phyloP scores from a whole-genome alignment of 2,888 invertebrate genomes.

The Hirtodrosophila trivittata region DNA sequence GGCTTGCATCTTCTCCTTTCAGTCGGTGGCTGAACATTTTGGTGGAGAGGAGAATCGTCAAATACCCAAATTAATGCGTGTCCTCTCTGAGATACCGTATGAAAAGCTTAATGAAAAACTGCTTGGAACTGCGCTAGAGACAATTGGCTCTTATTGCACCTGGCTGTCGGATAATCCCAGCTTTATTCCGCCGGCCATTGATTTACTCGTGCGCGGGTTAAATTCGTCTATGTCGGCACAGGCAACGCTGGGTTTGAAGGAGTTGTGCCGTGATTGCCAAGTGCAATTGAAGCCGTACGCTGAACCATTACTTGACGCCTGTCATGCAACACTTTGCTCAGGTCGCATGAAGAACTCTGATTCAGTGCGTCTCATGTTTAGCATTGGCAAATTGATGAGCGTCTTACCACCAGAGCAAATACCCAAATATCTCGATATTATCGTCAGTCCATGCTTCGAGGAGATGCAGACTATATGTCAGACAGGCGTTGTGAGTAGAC shows the following conservation, averaged over 20 bases:
- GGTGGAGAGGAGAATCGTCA: slow-evolving; percentile 86
- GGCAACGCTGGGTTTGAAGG: slow-evolving; percentile 94
- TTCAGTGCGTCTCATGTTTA: slow-evolving; percentile 89
- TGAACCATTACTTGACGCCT: slow-evolving; percentile 89
- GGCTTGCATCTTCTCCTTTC: slow-evolving; percentile 88
- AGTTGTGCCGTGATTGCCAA: slow-evolving; percentile 92
- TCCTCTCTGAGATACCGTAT: slow-evolving; percentile 87
- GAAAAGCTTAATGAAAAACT: slow-evolving; percentile 86
- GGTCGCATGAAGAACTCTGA: slow-evolving; percentile 88
- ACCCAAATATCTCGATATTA: slow-evolving; percentile 88
- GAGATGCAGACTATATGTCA: slow-evolving; percentile 86
- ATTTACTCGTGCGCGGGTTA: slow-evolving; percentile 88
- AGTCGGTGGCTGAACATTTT: slow-evolving; percentile 87
- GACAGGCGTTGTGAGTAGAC: slow-evolving; percentile 84
- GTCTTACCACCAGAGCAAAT: slow-evolving; percentile 87
- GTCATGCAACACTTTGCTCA: slow-evolving; percentile 86
- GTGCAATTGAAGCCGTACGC: slow-evolving; percentile 90
- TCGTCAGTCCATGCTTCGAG: slow-evolving; percentile 88
- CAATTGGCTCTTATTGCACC: slow-evolving; percentile 92
- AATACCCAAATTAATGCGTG: slow-evolving; percentile 86
- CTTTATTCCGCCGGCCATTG: slow-evolving; percentile 87
- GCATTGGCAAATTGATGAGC: slow-evolving; percentile 90
- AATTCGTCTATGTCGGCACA: slow-evolving; percentile 89
- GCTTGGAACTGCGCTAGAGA: slow-evolving; percentile 89
- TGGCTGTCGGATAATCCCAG: slow-evolving; percentile 91